Base-by-base conservation (phyloP, 2,797 vertebrate genomes). In the Peromyscus eremicus region DNA sequence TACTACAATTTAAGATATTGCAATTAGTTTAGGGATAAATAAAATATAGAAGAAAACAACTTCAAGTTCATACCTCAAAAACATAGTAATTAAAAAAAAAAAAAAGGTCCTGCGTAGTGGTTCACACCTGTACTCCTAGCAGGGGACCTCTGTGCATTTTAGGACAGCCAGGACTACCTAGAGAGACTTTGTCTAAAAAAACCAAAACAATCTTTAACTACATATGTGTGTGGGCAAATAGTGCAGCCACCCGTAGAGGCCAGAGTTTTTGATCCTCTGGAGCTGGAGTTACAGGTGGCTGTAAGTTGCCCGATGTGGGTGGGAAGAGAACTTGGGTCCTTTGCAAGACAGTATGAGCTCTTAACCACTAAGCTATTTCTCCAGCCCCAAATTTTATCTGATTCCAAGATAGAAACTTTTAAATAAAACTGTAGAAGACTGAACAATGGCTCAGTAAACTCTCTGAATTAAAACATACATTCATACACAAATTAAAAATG, bases 11-110 rank as follows among this genome's bases (percentile, higher is more conserved):
- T 92, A 84, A 84, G 85, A 29, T 0, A 13, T 66, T 85, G 5
- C 27, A 92, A 81, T 40, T 80, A 75, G 40, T 60, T 94, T 29
- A 55, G 55, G 32, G 14, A 55, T 75, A 79, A 46, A 88, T 43
- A 40, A 89, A 84, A 16, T 27, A 37, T 16, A 85, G 29, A 23
- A 23, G 87, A 73, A 92, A 85, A 68, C 79, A 49, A 88, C 64
- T 94, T 89, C 37, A 95, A 29, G 91, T 73, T 84, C 71, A 94
- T 81, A 75, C 29, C 49, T 92, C 64, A 95, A 92, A 93, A 85
- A 52, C 57, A 82, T 14, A 89, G 64, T 64, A 90, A 92, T 70
- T 40, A 21, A 37, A 23, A 73, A 66, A 66, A 66, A 66, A 34
- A 81, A 23, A 80, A n/a, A 80, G 25, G 3, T 17, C 27, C 43